Base-by-base conservation (phyloP, 37 sponge, comb jelly and placozoan species). In the Theonella swinhoei region DNA sequence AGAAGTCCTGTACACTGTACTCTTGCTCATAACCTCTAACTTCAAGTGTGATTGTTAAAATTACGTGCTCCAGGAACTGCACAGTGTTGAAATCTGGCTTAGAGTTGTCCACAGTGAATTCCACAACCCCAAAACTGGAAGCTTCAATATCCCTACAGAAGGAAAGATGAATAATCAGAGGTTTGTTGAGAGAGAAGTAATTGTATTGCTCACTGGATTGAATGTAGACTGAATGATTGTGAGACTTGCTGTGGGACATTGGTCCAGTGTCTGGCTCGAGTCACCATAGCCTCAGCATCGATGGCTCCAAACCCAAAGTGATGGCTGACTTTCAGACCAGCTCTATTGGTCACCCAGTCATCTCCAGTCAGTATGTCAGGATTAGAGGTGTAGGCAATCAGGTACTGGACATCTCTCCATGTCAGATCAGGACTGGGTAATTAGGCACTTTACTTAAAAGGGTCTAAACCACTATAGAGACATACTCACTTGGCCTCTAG, bases 371-470 rank as follows among this genome's bases (percentile, higher is more conserved):
- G 36, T 9, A 4, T 35, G 42, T 39, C 28, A 31, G 58, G 64
- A 23, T 78, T 64, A 5, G 93, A 94, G 60, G 94, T 88, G 32
- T 84, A 84, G 11, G 83, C 93, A 35, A 95, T 80, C 25, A 97
- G 76, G 79, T 97, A 92, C 84, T 97, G 98, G 4, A 95, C 84
- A 69, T 94, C 97, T 32, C 95, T 42, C 97, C 95, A 97, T 0
- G 92, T 80, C 41, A 94, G 87, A 17, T 90, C 43, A 61, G 93
- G 98, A 77, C 93, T 97, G 67, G 19, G 36, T 29, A 43, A 64
- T 47, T 38, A 24, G n/a, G 58, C 8, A 58, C 11, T 19, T 20
- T 58, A 19, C 60, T 20, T 58, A 19, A 11, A 58, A 20, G 19
- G 19, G 17, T 58, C 54, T 47, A 47, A 17, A 47, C 54, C 14